phyloP scores from a whole-genome alignment of 1,140 invertebrate species.

The Pogonomyrmex barbatus region DNA sequence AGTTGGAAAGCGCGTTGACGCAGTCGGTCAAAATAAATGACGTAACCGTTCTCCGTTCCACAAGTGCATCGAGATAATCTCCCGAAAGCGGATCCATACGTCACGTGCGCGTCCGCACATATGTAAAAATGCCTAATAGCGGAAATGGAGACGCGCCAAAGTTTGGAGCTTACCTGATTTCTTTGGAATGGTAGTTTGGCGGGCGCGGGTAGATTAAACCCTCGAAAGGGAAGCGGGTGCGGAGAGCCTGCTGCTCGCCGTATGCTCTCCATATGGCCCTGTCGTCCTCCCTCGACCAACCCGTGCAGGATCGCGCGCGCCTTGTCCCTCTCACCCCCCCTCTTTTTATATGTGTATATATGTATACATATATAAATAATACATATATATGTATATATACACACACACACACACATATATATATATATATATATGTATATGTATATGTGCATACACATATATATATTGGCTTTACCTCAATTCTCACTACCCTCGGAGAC shows the following conservation, averaged over 20 bases:
- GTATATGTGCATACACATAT: background rate
- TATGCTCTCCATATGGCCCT: slow-evolving; percentile 85
- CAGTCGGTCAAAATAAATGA: background rate
- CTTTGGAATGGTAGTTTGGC: slow-evolving; percentile 83
- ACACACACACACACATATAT: background rate
- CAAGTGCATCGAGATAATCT: slow-evolving; percentile 25
- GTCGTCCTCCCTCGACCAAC: slow-evolving; percentile 78
- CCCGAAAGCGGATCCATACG: slow-evolving; percentile 67
- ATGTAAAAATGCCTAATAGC: slow-evolving; percentile 74
- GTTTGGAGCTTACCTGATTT: slow-evolving; percentile 82
- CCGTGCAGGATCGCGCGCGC: slow-evolving; percentile 68
- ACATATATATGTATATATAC: background rate
- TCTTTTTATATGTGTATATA: slow-evolving; percentile 35
- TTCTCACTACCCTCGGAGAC: slow-evolving; percentile 72
- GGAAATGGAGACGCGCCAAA: slow-evolving; percentile 74
- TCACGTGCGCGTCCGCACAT: slow-evolving; percentile 73
- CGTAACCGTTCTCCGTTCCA: slow-evolving; percentile 2
- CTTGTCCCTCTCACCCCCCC: slow-evolving; percentile 67
- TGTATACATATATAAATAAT: background rate
- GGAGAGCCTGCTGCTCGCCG: slow-evolving; percentile 81
- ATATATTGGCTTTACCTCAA: slow-evolving; percentile 65
- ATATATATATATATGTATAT: background rate
- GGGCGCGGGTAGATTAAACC: slow-evolving; percentile 84
- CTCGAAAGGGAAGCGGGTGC: slow-evolving; percentile 77
- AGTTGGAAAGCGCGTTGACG: background rate